Evolutionary conservation across 2,888 invertebrate species (phyloP).

Genomic region (Trilocha varians): DNA sequence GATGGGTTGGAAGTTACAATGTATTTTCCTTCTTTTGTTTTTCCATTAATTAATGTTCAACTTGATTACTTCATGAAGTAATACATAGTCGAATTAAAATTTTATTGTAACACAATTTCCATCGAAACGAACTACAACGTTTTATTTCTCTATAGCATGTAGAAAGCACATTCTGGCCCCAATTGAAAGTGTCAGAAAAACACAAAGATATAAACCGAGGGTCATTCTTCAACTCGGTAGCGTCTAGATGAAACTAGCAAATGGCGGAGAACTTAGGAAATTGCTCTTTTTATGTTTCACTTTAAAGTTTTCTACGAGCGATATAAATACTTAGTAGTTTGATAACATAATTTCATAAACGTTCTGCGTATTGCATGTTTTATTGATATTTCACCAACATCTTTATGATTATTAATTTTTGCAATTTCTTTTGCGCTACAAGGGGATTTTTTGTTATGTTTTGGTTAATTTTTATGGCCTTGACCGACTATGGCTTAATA

Average conservation of each 20-base stretch:
- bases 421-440: no score
- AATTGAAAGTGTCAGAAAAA: slow-evolving; percentile 21
- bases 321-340: background rate
- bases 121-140: no score
- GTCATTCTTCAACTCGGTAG: slow-evolving; percentile 20
- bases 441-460: no score
- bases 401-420: no score
- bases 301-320: background rate
- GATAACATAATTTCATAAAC: background rate
- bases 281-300: background rate
- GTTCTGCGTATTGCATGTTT: background rate
- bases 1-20: no score
- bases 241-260: slow-evolving; percentile 6
- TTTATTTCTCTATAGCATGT: background rate
- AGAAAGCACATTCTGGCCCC: slow-evolving; percentile 8
- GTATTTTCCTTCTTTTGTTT: no score
- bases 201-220: slow-evolving; percentile 21
- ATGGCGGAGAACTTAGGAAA: slow-evolving; percentile 1
- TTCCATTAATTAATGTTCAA: no score
- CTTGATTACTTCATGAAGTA: no score
- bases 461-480: no score
- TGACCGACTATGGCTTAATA: no score
- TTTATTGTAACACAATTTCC: no score
- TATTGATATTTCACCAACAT: background rate
- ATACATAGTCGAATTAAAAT: no score